Percentiles rank a stretch among this genome's conserved stretches.
phyloP scores from a whole-genome alignment of 1,140 invertebrate species.

The Brachionus calyciflorus region DNA sequence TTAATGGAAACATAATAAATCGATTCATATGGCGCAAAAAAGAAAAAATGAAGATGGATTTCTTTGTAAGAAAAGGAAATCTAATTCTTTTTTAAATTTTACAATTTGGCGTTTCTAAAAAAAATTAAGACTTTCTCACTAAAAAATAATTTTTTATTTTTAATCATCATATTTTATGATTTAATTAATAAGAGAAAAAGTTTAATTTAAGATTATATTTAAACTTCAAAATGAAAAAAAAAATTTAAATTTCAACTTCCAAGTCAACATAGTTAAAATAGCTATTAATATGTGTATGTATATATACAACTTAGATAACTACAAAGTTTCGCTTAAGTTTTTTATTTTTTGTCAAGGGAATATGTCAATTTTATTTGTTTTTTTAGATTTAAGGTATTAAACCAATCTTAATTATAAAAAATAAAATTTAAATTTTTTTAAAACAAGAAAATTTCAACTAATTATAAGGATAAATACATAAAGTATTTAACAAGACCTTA shows the following conservation, averaged over 20 bases:
- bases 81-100: too few relatives aligned
- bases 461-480: neutral
- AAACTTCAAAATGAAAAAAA: neutral
- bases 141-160: constrained; percentile 7
- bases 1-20: neutral
- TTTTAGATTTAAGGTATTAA: constrained; percentile 40
- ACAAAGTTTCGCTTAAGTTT: neutral
- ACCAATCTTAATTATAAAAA: constrained; percentile 24
- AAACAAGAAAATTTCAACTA: neutral
- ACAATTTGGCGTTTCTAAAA: constrained; percentile 39
- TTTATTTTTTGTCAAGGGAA: neutral
- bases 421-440: neutral
- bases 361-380: constrained; percentile 45
- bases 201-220: constrained; percentile 39
- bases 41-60: constrained; percentile 16
- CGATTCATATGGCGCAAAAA: constrained; percentile 29
- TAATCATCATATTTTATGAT: constrained; percentile 45
- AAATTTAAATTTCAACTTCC: constrained; percentile 37
- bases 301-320: constrained; percentile 33
- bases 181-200: constrained; percentile 34
- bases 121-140: constrained; percentile 10
- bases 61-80: too few relatives aligned
- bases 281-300: neutral
- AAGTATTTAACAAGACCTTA: constrained; percentile 23
- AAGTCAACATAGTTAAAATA: constrained; percentile 45